These are phyloP conservation scores for Eonycteris spelaea DNA, from an alignment of 2,113 vertebrate species.

Conservation along the genomic window DNA sequence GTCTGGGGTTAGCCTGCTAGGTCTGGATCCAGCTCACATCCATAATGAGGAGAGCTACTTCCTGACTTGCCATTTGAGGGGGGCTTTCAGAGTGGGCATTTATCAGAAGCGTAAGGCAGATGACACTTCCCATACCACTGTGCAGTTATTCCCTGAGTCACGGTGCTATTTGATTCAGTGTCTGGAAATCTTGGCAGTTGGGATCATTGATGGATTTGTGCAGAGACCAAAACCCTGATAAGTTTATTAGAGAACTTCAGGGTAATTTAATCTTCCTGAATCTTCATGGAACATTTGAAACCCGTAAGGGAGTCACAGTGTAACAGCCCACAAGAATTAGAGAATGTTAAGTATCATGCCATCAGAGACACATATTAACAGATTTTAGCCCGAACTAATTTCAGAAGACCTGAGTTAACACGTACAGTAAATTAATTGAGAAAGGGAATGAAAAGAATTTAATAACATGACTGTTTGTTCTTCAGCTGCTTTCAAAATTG, in stretches of 20 bases:
- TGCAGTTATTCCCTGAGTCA: background rate
- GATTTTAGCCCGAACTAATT: background rate
- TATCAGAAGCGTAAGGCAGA: background rate
- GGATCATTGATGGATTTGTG: background rate
- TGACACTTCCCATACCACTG: background rate
- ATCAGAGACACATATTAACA: background rate
- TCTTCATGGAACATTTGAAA: constrained; percentile 32
- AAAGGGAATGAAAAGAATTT: constrained; percentile 19
- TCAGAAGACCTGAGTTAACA: background rate
- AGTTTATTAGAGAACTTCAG: background rate
- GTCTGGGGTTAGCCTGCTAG: background rate
- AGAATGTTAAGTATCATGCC: background rate
- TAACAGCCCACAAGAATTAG: background rate
- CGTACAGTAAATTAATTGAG: background rate
- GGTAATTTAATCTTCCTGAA: constrained; percentile 26
- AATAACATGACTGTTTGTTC: constrained; percentile 48
- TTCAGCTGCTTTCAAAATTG: constrained; percentile 96
- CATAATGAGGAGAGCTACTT: background rate
- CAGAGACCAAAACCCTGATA: background rate
- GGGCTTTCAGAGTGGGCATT: background rate
- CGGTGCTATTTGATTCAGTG: background rate
- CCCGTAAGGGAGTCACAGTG: background rate
- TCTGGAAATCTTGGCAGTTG: background rate
- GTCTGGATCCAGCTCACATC: background rate
- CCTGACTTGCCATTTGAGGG: background rate